Base-by-base conservation (phyloP, 2,797 vertebrate species). In the Tauraco hartlaubi region DNA sequence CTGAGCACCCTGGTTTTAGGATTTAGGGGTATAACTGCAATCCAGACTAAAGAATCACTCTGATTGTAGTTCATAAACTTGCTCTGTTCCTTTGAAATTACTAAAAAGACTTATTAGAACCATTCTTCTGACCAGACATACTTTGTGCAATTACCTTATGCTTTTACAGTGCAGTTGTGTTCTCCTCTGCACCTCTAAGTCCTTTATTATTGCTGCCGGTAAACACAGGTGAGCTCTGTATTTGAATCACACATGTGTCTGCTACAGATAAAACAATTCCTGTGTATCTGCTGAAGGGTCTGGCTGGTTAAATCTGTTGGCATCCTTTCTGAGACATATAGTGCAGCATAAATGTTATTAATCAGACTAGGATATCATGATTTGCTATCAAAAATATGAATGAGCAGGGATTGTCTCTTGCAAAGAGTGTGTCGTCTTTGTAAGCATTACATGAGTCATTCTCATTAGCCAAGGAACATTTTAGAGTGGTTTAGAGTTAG, bases 341-440 rank as follows among this genome's bases (percentile, higher is more conserved):
- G 15, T 6, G 11, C n/a, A 82, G 59, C 56, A 76, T 54, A 88
- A 92, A 92, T 49, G 90, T 94, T 87, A 72, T 88, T 85, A 90
- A 84, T 68, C 59, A 80, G 41, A 35, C 44, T 59, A 31, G 21
- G 43, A 41, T 59, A 78, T 49, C 59, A 84, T 52, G 73, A 80
- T 87, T 82, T 92, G 18, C 26, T 73, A 4, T 76, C 43, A 86
- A 80, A 83, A 93, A 94, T 88, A 64, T 64, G 46, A 95, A 90
- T 73, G 63, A 91, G 64, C 39, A 63, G 68, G 68, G 67, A 85
- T 35, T 17, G 63, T 74, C 49, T 84, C 49, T 86, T 33, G 58
- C 35, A 85, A 85, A 72, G 55, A 77, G 6, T 63, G 90, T 82
- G 58, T 88, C 7, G 1, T 82, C 59, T 88, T 79, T 85, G 1